A percentile compares a stretch with the other conserved stretches of the same genome.
Evolutionary conservation across 2,113 vertebrate genomes (phyloP).

Genomic region (Tympanuchus pallidicinctus): DNA sequence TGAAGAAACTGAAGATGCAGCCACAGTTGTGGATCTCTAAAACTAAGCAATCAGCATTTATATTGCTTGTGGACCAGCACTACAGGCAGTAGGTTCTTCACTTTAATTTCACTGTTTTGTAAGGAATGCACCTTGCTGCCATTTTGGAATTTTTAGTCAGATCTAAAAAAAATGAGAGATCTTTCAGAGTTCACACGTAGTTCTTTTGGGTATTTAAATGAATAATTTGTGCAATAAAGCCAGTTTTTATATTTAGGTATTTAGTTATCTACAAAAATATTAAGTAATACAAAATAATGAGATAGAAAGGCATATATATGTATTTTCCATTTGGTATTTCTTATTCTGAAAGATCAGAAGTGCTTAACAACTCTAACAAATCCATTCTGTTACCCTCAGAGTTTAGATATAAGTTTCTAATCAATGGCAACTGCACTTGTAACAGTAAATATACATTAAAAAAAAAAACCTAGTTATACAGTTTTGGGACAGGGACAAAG

Average conservation of each 20-base stretch:
- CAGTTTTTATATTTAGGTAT: not conserved
- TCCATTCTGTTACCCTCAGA: not conserved
- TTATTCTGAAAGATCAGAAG: not conserved
- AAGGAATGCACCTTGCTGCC: not conserved
- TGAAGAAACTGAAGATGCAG: not conserved
- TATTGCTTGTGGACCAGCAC: not conserved
- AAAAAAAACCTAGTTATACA: not conserved
- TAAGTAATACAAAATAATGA: not conserved
- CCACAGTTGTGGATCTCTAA: not conserved
- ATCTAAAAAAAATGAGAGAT: not conserved
- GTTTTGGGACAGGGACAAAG: not conserved
- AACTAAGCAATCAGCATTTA: not conserved
- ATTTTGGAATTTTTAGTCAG: not conserved
- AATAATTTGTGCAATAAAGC: not conserved
- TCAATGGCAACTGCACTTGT: not conserved
- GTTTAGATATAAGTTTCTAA: not conserved
- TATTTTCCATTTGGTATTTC: not conserved
- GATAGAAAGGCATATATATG: not conserved
- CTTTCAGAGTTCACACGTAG: not conserved
- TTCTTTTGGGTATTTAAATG: not conserved
- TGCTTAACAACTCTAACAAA: not conserved
- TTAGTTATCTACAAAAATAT: constrained; percentile 4
- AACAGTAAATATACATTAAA: not conserved
- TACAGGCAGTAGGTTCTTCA: not conserved
- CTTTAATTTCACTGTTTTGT: not conserved